Conservation (phyloP, 2,888 invertebrate species). For the Teleogryllus oceanicus region DNA sequence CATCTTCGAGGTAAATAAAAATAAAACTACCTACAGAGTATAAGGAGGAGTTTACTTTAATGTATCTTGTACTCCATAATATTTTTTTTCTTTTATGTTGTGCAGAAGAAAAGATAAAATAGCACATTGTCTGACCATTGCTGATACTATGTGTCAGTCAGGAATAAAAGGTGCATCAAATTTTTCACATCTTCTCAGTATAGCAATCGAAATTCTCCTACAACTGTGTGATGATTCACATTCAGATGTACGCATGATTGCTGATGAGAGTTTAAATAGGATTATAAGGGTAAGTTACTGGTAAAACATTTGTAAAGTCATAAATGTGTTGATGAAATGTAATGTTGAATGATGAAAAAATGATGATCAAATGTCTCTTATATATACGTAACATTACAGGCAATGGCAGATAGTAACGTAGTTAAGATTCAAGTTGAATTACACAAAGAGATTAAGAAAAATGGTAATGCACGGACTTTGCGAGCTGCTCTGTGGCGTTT, state of each 20-base stretch:
- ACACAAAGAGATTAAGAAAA: slow-evolving; percentile 77
- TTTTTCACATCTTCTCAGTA: slow-evolving; percentile 63
- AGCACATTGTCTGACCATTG: slow-evolving; percentile 65
- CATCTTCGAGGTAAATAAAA: slow-evolving; percentile 35
- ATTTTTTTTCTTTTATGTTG: slow-evolving; percentile 34
- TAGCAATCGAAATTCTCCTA: slow-evolving; percentile 67
- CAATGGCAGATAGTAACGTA: slow-evolving; percentile 63
- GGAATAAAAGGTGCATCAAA: slow-evolving; percentile 58
- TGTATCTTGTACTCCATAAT: background rate
- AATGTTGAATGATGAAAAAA: too few species aligned
- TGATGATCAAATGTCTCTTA: slow-evolving; percentile 26
- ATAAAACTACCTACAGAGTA: too few species aligned
- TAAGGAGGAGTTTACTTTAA: background rate
- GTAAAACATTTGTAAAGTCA: background rate
- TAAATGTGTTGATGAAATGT: background rate
- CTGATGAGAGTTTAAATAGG: slow-evolving; percentile 76
- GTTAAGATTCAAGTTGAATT: slow-evolving; percentile 75
- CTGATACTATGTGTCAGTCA: slow-evolving; percentile 67
- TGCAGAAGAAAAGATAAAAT: slow-evolving; percentile 73
- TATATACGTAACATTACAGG: slow-evolving; percentile 47
- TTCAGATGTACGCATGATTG: slow-evolving; percentile 72
- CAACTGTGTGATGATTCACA: slow-evolving; percentile 72
- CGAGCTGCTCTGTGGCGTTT: slow-evolving; percentile 74
- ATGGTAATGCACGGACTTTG: slow-evolving; percentile 66
- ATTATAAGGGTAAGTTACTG: slow-evolving; percentile 61